Evolutionary conservation across 2,888 invertebrate genomes (phyloP), one percentile per base, ranked within the genome.

Genomic region (Troides aeacus): DNA sequence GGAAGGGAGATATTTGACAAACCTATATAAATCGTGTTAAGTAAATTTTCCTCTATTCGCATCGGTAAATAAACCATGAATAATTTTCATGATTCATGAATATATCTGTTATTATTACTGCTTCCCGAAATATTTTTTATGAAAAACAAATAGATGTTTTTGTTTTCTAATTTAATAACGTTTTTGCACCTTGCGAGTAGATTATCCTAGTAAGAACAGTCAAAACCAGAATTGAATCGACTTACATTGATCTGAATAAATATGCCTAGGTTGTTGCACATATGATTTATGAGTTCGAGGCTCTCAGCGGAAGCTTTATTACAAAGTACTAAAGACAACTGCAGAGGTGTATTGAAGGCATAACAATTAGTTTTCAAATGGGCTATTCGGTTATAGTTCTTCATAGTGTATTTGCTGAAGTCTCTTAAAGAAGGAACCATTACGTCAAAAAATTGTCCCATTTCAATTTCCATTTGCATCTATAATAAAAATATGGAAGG

Each of bases 221-320:
- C n/a, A 21, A 21, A 10, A n/a, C 21, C 10, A 7, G 2, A 18
- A 21, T 1, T 21, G 10, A 6, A 2, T 8, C 4, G 8, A 56
- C 88, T 87, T 79, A 95, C 97, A 93, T 97, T 97, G 24, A 97
- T 96, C 94, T 99, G 99, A 84, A 96, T 98, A 76, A 97, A 96
- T 74, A 96, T 95, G 17, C 99, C 99, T 93, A 99, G 96, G 85
- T 97, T 95, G 62, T 97, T 82, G 4, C 97, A 90, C 73, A 98
- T 96, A 0, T 94, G 94, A 82, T 96, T 95, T 0, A 96, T n/a
- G 79, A 96, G 95, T 12, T 94, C 88, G 78, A 96, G 95, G 72
- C 95, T 92, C 76, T 95, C 94, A 21, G 93, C 89, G 82, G 97
- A 96, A 50, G 82, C 80, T 66, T 93, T 93, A 87, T 95, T 94